Evolutionary conservation across 2,797 vertebrate species (phyloP).

Genomic region (Loriculus beryllinus): DNA sequence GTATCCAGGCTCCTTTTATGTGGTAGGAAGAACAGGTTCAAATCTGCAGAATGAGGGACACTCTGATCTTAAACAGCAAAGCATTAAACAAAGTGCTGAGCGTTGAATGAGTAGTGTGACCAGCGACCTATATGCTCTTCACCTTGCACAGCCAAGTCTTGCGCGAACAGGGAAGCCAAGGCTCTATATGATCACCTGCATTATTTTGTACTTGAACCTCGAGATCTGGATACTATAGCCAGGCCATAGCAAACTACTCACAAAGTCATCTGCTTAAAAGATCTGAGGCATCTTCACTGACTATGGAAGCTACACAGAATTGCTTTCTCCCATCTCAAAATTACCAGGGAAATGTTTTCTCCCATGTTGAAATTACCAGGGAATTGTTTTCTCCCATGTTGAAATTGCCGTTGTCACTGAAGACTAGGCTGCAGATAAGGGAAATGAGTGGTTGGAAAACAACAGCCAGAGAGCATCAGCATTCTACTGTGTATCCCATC

Average conservation of each 20-base stretch:
- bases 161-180: background rate
- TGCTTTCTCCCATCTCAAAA: background rate
- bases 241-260: background rate
- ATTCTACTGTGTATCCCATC: background rate
- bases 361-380: background rate
- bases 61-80: background rate
- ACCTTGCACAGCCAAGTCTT: background rate
- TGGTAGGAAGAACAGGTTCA: slow-evolving; percentile 31
- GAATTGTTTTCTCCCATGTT: background rate
- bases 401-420: background rate
- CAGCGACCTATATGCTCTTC: background rate
- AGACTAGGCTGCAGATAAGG: background rate
- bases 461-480: background rate
- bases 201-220: background rate
- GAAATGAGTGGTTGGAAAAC: background rate
- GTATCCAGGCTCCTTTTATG: background rate
- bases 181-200: background rate
- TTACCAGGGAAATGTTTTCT: background rate
- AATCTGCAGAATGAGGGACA: background rate
- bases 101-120: background rate
- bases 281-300: background rate
- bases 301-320: background rate
- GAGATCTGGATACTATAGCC: background rate
- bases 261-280: background rate
- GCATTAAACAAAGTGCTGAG: slow-evolving; percentile 3